Percentiles rank a stretch among this genome's conserved stretches.
Evolutionary conservation across 1,140 invertebrate genomes (phyloP).

Genomic region (Meteorus sp.): DNA sequence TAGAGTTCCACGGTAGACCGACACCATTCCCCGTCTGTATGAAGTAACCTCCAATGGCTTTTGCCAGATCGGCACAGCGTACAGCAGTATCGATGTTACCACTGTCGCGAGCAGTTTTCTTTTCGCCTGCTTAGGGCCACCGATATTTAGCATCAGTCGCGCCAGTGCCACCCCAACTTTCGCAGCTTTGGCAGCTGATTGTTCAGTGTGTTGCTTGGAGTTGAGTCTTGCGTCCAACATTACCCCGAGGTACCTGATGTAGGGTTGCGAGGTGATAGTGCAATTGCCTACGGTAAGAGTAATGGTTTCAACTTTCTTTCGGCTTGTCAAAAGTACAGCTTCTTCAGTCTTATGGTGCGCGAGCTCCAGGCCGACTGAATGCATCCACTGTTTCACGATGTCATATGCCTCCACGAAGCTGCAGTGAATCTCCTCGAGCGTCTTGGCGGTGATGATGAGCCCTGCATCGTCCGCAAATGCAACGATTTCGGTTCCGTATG

Average conservation of each 20-base stretch:
- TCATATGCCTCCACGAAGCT: too few relatives aligned
- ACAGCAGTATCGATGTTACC: not conserved
- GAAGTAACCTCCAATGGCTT: not conserved
- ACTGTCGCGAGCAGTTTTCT: conserved; percentile 7
- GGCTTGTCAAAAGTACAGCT: not conserved
- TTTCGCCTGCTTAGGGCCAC: not conserved
- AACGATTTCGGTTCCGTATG: not conserved
- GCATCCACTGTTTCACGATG: too few relatives aligned
- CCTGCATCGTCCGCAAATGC: not conserved
- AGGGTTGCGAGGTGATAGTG: conserved; percentile 4
- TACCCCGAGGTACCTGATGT: not conserved
- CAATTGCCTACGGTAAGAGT: not conserved
- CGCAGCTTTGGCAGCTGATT: not conserved
- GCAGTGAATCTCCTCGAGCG: too few relatives aligned
- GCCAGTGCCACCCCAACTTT: not conserved
- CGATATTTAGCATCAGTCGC: conserved; percentile 2
- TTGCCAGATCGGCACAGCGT: not conserved
- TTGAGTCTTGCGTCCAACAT: conserved; percentile 5
- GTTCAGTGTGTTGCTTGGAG: conserved; percentile 6
- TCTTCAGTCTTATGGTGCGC: not conserved
- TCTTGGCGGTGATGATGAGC: too few relatives aligned
- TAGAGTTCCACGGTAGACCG: not conserved
- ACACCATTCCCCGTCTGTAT: not conserved
- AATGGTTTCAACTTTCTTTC: not conserved
- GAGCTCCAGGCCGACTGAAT: not conserved